Base-by-base conservation (phyloP, 2,113 vertebrate species). In the Willisornis vidua region DNA sequence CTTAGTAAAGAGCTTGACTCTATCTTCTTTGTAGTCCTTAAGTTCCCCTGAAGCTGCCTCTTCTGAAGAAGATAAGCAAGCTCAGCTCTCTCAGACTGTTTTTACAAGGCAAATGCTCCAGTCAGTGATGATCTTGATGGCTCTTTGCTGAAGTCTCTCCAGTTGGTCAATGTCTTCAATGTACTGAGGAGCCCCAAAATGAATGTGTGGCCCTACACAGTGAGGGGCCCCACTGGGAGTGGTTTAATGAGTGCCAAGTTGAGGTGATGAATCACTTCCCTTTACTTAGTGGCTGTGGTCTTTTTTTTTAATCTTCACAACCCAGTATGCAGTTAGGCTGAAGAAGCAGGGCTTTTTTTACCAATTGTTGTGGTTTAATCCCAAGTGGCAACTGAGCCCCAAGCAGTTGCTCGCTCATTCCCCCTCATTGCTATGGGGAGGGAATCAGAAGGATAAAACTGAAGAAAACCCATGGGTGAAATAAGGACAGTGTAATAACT, bases 401-500 rank as follows among this genome's bases (percentile, higher is more conserved):
- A 52, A 18, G 23, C 20, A 71, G 10, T 62, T 0, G 0, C 41
- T 70, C 12, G 19, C 48, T 63, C 16, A 29, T 7, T 49, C 7
- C 10, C 12, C 12, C 1, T 31, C 6, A 35, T 18, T 52, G 6
- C 17, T 58, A 33, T 45, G 29, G 5, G 51, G 15, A 66, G 43
- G 49, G 41, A 75, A 49, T 57, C 35, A 29, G 52, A 78, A 48
- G 22, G 14, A 14, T 48, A 39, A 37, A 59, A 46, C 12, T 41
- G 65, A 83, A 46, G 33, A 49, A 72, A 71, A 25, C 10, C 58
- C 5, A 4, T 23, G 13, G 25, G 4, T 59, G 24, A 76, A 49
- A 31, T 58, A 48, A 77, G 59, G 31, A 19, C 33, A 52, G 5
- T 58, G 19, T 46, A 82, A 23, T 82, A 65, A 16, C 12, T 51